Evolutionary conservation across 2,797 vertebrate species (phyloP), one percentile per base, ranked within the genome.

Genomic region (Siniperca scherzeri): DNA sequence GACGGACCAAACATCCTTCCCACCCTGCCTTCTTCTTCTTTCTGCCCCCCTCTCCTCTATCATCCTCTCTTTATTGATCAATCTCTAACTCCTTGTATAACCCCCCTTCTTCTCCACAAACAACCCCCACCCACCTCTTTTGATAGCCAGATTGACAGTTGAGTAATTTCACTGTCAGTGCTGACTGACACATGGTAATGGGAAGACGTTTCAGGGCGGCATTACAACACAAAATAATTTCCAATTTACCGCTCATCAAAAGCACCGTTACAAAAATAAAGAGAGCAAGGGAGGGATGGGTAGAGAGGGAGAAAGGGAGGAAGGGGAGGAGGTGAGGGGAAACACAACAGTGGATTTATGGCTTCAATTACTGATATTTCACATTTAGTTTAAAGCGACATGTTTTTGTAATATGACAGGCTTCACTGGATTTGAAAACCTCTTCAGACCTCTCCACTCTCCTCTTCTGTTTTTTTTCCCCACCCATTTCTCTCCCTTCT

Each of bases 361-460:
- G 95, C 96, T 96, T 97, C 97, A 97, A 95, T 98, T 97, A 97
- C 96, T 96, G 95, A 97, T 97, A 97, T 97, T 97, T 97, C 96
- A 98, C 96, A 96, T 97, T 97, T 96, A 95, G 96, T 97, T 97
- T 97, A 97, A 97, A 97, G 96, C 97, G 96, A 97, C 97, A 96
- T 97, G 97, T 97, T 97, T 97, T 97, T 97, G 82, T 97, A 97
- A 96, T 96, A 96, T 97, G 97, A 97, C 97, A 97, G 96, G 96
- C 96, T 96, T 96, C 95, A 94, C 93, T 94, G 95, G 94, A 95
- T 96, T 95, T 95, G 95, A 97, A 94, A 96, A 93, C 92, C 96
- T 96, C 94, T 96, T 97, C 94, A 96, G 95, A 95, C 94, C 94
- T 94, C 95, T 95, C 91, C 90, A 88, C 89, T 91, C 83, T 83